Evolutionary conservation across 1,140 invertebrate genomes (phyloP).

Genomic region (Notospermus geniculatus): DNA sequence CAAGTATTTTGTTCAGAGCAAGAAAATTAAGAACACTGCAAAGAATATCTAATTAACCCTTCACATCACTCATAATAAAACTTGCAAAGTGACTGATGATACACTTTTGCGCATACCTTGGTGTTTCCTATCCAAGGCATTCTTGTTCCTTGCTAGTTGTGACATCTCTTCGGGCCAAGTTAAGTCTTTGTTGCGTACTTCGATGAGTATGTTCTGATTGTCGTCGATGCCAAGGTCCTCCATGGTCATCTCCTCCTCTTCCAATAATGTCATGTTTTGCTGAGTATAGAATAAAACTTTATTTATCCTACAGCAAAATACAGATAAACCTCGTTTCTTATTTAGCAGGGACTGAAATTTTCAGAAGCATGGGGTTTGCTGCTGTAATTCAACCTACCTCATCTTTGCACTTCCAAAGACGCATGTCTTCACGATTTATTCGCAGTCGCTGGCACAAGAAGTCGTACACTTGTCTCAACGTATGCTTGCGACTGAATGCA

Average conservation of each 20-base stretch:
- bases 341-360: neutral
- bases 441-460: constrained; percentile 73
- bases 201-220: constrained; percentile 73
- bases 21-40: no score
- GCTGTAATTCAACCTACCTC: constrained; percentile 55
- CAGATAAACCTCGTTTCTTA: no score
- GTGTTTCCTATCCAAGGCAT: constrained; percentile 38
- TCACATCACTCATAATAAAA: no score
- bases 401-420: constrained; percentile 71
- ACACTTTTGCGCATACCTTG: constrained; percentile 40
- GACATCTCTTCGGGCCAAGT: constrained; percentile 90
- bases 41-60: no score
- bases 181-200: constrained; percentile 79
- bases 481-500: constrained; percentile 76
- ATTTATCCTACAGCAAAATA: no score
- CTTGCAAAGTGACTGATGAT: no score
- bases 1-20: no score
- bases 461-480: constrained; percentile 73
- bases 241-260: constrained; percentile 73
- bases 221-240: constrained; percentile 70
- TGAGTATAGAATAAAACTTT: no score
- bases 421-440: constrained; percentile 71
- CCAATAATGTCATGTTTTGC: constrained; percentile 64
- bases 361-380: neutral
- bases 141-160: constrained; percentile 61